A percentile compares a stretch with the other conserved stretches of the same genome.
Conservation (phyloP, 2,113 vertebrate genomes). For the Xiphophorus couchianus region DNA sequence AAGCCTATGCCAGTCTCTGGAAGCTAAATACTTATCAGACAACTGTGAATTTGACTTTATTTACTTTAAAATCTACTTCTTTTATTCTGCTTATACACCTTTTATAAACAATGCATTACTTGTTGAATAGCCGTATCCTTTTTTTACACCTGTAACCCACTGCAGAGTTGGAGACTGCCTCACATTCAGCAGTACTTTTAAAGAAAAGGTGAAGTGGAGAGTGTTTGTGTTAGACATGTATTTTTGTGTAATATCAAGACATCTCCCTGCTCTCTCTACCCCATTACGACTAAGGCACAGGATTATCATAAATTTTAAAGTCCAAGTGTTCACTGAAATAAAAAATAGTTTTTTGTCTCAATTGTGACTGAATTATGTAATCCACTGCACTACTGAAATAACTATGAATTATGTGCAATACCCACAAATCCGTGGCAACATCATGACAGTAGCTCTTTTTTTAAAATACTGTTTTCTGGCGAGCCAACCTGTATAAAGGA, state of each 20-base stretch:
- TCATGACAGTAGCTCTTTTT: constrained; percentile 1
- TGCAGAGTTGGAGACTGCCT: neutral
- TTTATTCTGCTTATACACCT: neutral
- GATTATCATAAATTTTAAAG: neutral
- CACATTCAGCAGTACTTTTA: neutral
- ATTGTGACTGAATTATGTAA: constrained; percentile 27
- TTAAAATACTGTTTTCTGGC: constrained; percentile 31
- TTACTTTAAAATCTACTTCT: neutral
- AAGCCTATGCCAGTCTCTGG: neutral
- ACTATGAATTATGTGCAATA: constrained; percentile 39
- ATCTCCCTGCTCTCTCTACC: neutral
- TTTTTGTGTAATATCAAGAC: constrained; percentile 19
- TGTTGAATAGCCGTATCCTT: neutral
- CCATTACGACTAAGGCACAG: constrained; percentile 5
- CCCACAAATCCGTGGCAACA: constrained; percentile 27
- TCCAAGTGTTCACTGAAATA: constrained; percentile 1
- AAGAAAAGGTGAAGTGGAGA: neutral
- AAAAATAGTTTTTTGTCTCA: constrained; percentile 15
- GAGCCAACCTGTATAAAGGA: constrained; percentile 37
- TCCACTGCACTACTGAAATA: constrained; percentile 7
- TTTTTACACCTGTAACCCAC: neutral
- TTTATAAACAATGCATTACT: neutral
- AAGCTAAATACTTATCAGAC: neutral
- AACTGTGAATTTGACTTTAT: neutral
- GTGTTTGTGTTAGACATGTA: constrained; percentile 7